Base-by-base conservation (phyloP, 1,140 invertebrate genomes). In the Formica exsecta region DNA sequence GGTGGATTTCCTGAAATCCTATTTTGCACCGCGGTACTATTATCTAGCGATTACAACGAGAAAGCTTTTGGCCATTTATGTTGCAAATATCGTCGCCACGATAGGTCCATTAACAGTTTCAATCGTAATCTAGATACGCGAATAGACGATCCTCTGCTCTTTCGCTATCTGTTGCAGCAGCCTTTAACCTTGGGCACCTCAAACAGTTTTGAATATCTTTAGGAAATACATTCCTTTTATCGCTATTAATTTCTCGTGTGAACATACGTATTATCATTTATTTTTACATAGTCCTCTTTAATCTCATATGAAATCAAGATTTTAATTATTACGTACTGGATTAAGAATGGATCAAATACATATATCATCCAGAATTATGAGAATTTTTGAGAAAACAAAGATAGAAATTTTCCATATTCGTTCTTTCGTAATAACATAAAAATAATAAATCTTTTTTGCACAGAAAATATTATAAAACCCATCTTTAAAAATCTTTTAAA, bases 71-170 rank as follows among this genome's bases (percentile, higher is more conserved):
- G 68, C 54, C 54, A 62, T 83, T 74, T 61, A 36, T 36, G 54
- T 83, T 41, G 79, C 68, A 61, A 83, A 62, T 83, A 73, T 73
- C 57, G 25, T 32, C 68, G 38, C 36, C 16, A 29, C 25, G 79
- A 83, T 83, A 74, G 4, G 38, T n/a, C 79, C 79, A 48, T 83
- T 62, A 74, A 64, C 29, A 68, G 57, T 16, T 83, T 74, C 73
- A 83, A 83, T 83, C 79, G 41, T 36, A 48, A 3, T 48, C 36
- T 41, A 74, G 62, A 79, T 79, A 68, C 76, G 29, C 8, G 65
- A 81, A 25, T 16, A 79, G 22, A 6, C 22, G 29, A 41, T 65
- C 48, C 38, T 62, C 22, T 25, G 29, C 32, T 22, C n/a, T 16
- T 13, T 3, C 3, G 8, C 44, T 38, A 41, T 25, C 29, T 16